Conservation (phyloP, 2,797 vertebrate genomes). For the Epinephelus coioides region DNA sequence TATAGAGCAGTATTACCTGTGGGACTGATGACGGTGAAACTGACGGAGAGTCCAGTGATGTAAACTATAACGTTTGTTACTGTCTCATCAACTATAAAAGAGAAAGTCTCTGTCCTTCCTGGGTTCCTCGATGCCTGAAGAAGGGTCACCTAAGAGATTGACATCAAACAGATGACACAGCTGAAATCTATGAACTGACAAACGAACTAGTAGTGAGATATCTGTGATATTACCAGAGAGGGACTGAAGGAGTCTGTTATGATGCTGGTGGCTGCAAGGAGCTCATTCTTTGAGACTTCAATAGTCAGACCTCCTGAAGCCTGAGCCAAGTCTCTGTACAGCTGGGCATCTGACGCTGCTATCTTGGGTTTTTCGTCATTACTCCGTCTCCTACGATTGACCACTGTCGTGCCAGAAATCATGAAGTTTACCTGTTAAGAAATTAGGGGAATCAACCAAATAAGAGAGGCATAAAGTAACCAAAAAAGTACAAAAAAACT, state of each 20-base stretch:
- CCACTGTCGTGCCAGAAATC: conserved; percentile 50
- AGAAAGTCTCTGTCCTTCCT: conserved; percentile 54
- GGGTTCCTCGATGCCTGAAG: conserved; percentile 64
- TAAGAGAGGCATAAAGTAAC: background rate
- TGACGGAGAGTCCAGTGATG: conserved; percentile 59
- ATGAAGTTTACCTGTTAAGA: conserved; percentile 80
- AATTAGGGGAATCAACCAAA: background rate
- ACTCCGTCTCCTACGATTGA: conserved; percentile 43
- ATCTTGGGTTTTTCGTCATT: background rate
- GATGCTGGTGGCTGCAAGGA: conserved; percentile 64
- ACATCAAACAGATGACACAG: conserved; percentile 1
- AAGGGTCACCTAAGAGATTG: conserved; percentile 69
- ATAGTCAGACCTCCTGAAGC: conserved; percentile 78
- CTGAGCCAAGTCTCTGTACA: conserved; percentile 79
- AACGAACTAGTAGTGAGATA: background rate
- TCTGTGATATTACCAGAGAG: conserved; percentile 69
- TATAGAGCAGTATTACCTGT: conserved; percentile 54
- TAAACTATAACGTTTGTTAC: conserved; percentile 59
- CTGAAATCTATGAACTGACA: background rate
- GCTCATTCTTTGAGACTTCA: conserved; percentile 65
- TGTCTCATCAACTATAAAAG: conserved; percentile 61
- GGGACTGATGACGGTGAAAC: conserved; percentile 66
- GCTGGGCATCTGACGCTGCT: conserved; percentile 15
- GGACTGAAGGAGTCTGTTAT: conserved; percentile 64
- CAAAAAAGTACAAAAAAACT: background rate